Evolutionary conservation across 2,888 invertebrate species (phyloP), one percentile per base, ranked within the genome.

Genomic region (Chorisops tibialis): DNA sequence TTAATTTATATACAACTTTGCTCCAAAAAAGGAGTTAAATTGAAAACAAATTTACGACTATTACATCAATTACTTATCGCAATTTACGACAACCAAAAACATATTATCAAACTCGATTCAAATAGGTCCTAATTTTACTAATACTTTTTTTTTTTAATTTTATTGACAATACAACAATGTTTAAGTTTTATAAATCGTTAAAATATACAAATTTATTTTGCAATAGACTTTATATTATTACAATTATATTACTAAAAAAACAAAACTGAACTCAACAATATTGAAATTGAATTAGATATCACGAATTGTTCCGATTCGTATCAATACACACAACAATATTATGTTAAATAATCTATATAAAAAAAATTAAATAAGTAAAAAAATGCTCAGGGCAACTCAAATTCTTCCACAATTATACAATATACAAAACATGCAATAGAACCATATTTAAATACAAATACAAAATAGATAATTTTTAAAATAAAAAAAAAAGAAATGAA

Each of bases 321-420:
- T 30, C 5, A 30, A 30, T 7, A 56, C 43, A 21, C 16, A 56
- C 43, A 56, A 39, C 56, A 56, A 45, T 45, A 24, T 24, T 24
- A 30, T 56, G 56, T 43, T 56, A 45, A 43, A 56, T 45, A 56
- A 43, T 56, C 43, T 56, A 43, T 56, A 24, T 43, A 43, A 43
- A 24, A 43, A 56, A 56, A 14, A 30, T 16, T 18, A 56, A 56
- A 21, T 43, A 56, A 54, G 39, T 48, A 45, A 19, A 47, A 60
- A 77, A 75, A 72, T 74, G 77, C 78, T 78, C 78, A 78, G 78
- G 78, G 78, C 76, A 76, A 76, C 76, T 76, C 76, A 75, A 76
- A 77, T 76, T 78, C 78, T 78, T 78, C 78, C 78, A 78, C 65
- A 67, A 64, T 66, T 65, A 66, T 65, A 65, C 62, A 66, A 64